These are phyloP conservation scores for Zaprionus davidi DNA, from an alignment of 1,140 invertebrate species.

Conservation along the genomic window DNA sequence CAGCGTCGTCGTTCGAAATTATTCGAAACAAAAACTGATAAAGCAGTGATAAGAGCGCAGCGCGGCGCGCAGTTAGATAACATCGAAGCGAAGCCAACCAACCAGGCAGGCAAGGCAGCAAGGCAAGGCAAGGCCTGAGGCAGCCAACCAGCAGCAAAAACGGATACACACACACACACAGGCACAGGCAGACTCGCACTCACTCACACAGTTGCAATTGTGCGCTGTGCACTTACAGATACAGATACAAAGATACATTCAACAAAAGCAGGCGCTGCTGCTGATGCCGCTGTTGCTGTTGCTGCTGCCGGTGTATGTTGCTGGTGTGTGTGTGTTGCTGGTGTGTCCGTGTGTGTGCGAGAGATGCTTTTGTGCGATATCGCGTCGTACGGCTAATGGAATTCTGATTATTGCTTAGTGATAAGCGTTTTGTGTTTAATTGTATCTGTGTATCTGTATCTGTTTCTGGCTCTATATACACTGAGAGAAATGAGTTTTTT, in stretches of 20 bases:
- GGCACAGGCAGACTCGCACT: neutral
- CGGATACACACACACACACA: slow-evolving; percentile 54
- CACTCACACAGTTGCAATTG: slow-evolving; percentile 49
- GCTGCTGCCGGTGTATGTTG: neutral
- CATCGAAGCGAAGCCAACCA: slow-evolving; percentile 62
- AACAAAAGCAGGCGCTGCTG: slow-evolving; percentile 43
- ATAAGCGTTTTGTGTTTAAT: slow-evolving; percentile 84
- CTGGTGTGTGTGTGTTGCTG: slow-evolving; percentile 26
- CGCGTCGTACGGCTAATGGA: slow-evolving; percentile 84
- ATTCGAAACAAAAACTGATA: slow-evolving; percentile 84
- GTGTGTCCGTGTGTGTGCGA: slow-evolving; percentile 60
- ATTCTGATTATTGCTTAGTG: slow-evolving; percentile 84
- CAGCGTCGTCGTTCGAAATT: slow-evolving; percentile 67
- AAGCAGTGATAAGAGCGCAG: slow-evolving; percentile 83
- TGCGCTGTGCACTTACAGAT: slow-evolving; percentile 54
- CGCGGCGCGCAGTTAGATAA: slow-evolving; percentile 84
- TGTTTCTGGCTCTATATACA: slow-evolving; percentile 37
- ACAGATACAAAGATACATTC: slow-evolving; percentile 70
- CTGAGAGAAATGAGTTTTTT: slow-evolving; percentile 15
- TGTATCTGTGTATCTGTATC: slow-evolving; percentile 83
- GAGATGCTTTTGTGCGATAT: slow-evolving; percentile 81
- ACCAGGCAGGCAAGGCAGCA: slow-evolving; percentile 52
- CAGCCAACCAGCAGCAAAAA: slow-evolving; percentile 64
- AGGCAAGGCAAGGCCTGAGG: slow-evolving; percentile 41
- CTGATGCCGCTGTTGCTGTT: neutral